Base-by-base conservation (phyloP, 1,140 invertebrate species). In the Procambarus clarkii region DNA sequence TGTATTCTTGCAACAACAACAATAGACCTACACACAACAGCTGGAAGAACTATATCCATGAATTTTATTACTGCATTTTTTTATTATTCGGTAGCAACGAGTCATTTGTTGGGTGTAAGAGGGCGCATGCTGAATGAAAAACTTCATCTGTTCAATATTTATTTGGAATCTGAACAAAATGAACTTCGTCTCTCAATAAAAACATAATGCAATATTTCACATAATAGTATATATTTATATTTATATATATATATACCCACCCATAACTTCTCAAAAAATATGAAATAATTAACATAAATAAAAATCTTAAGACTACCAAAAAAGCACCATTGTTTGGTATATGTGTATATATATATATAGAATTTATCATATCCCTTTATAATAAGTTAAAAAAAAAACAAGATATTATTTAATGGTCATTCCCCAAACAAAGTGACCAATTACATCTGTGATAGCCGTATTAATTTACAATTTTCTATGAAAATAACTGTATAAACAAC, bases 401-500 rank as follows among this genome's bases (percentile, higher is more conserved):
- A 64, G 4, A 64, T 80, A 83, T 83, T 74, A 45, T 48, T 50
- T 76, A 58, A 18, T 82, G 69, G 69, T 76, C 69, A 88, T 45
- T 86, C 76, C 76, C 71, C 54, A 77, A 86, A 78, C 58, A 78
- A 86, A 46, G 21, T 86, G 85, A 86, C 85, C 48, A 78, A 86
- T 78, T 60, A 58, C 54, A 34, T 11, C n/a, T 58, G 58, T 83
- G 81, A 74, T 78, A 60, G 82, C 89, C 89, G 48, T 80, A 69
- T 77, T 44, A 71, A 85, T 91, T 85, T 78, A 79, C 58, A 91
- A 91, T 85, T 85, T 91, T 78, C 89, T 91, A 91, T 24, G 89
- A 91, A 91, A 91, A 91, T 91, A 91, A 91, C 89, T 91, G 86
- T 91, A 91, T 91, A 91, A 91, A 91, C 89, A 91, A 91, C 89